A percentile compares a stretch with the other conserved stretches of the same genome.
Evolutionary conservation across 2,797 vertebrate genomes (phyloP).

Genomic region (Mycteria americana): DNA sequence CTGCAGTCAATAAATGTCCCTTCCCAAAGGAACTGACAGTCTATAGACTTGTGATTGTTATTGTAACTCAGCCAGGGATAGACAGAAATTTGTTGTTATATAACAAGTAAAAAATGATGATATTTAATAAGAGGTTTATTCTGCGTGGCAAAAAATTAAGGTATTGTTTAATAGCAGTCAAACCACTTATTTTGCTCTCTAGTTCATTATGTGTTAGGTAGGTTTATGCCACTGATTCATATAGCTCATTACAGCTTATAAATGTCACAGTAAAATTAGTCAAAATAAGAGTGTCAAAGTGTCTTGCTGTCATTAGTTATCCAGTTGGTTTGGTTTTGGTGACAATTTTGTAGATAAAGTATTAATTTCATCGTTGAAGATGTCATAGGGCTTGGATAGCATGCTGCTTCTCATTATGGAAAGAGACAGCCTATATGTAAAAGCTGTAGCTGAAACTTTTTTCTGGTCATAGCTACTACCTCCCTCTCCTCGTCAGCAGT

Average conservation of each 20-base stretch:
- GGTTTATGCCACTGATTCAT: constrained; percentile 1
- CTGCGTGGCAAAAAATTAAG: neutral
- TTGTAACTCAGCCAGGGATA: neutral
- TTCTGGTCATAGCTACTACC: neutral
- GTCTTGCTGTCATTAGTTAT: neutral
- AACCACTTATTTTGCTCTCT: neutral
- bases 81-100: neutral
- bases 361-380: constrained; percentile 4
- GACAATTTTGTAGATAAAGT: constrained; percentile 9
- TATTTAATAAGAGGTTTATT: neutral
- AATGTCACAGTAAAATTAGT: constrained; percentile 13
- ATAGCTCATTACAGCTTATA: constrained; percentile 5
- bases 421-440: neutral
- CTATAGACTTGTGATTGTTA: neutral
- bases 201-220: neutral
- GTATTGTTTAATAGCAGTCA: neutral
- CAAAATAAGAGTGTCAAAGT: neutral
- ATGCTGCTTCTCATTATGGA: neutral
- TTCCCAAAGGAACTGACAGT: neutral
- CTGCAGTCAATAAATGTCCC: neutral
- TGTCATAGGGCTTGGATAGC: neutral
- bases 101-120: neutral
- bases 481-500: neutral
- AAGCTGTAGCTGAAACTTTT: neutral
- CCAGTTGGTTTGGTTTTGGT: neutral